These are phyloP conservation scores for Mus minutoides DNA, from an alignment of 2,797 vertebrate species.

Conservation along the genomic window DNA sequence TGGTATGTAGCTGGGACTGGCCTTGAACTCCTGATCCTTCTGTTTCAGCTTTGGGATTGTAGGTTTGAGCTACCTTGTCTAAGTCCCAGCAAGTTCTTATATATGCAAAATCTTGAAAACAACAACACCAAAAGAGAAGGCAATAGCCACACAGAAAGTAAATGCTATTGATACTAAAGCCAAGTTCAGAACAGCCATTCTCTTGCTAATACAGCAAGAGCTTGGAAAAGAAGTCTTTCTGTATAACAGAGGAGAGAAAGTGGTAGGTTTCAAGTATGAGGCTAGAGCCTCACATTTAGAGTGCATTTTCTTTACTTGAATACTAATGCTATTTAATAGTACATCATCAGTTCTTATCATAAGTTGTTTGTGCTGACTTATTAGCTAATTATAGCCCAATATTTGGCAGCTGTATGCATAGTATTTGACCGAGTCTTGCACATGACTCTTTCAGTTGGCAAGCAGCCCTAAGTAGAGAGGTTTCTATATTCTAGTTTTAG, in stretches of 20 bases:
- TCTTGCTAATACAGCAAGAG: slow-evolving; percentile 14
- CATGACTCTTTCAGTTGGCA: slow-evolving; percentile 33
- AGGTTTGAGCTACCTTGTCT: background rate
- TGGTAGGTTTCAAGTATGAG: background rate
- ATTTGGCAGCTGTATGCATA: slow-evolving; percentile 24
- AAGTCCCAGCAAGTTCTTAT: background rate
- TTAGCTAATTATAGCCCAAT: slow-evolving; percentile 54
- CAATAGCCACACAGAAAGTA: background rate
- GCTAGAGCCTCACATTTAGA: background rate
- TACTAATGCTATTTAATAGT: background rate
- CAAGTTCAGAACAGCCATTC: background rate
- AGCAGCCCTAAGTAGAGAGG: background rate
- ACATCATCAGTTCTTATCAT: slow-evolving; percentile 12
- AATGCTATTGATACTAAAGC: background rate
- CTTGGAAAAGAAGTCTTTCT: background rate
- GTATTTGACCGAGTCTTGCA: slow-evolving; percentile 32
- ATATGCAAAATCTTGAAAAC: slow-evolving; percentile 2
- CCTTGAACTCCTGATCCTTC: background rate
- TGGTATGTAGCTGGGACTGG: background rate
- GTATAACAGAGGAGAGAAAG: background rate
- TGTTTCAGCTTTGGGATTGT: background rate
- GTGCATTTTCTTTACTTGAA: slow-evolving; percentile 35
- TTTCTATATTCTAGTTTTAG: background rate
- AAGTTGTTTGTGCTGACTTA: slow-evolving; percentile 38
- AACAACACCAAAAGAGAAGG: background rate